Evolutionary conservation across 2,888 invertebrate genomes (phyloP), one percentile per base, ranked within the genome.

Genomic region (Andrena bucephala): DNA sequence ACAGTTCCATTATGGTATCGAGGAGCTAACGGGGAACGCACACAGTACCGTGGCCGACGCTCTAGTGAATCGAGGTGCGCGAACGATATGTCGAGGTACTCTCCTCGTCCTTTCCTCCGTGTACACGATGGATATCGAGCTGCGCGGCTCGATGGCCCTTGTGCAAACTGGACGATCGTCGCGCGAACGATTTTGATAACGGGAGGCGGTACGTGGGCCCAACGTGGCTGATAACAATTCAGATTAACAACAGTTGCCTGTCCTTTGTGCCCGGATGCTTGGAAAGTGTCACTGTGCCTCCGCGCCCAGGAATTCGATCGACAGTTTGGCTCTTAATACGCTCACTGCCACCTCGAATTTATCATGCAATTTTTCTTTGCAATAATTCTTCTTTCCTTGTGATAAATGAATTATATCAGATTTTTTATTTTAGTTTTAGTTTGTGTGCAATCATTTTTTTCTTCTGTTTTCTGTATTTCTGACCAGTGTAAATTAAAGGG

Each of bases 1-100:
- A 93, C 93, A 92, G 93, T 92, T 92, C 92, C 92, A 93, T 93
- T 93, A 92, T 90, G 91, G 92, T 90, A 92, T 92, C 91, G 87
- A 57, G 57, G 83, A 90, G 89, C 90, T 90, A 91, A 91, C 92
- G 92, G 92, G 42, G 42, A 42, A 42, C 91, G 86, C 85, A 82
- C 88, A 82, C 88, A 89, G 89, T 88, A 87, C 87, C 63, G 87
- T 90, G 91, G 89, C 90, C 88, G 87, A 90, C 89, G 86, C 71
- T 85, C 20, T 57, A 87, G 90, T 84, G 85, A 90, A 91, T 90
- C 90, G 90, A 86, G 89, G 87, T 77, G 87, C 77, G 85, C 87
- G 74, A 81, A 84, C 87, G 84, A 84, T 82, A 79, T 73, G 77
- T 83, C 86, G 76, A 86, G 86, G 87, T 77, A 84, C 75, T 69